A percentile compares a stretch with the other conserved stretches of the same genome.
phyloP scores from a whole-genome alignment of 1,140 invertebrate genomes.

The Periplaneta americana region DNA sequence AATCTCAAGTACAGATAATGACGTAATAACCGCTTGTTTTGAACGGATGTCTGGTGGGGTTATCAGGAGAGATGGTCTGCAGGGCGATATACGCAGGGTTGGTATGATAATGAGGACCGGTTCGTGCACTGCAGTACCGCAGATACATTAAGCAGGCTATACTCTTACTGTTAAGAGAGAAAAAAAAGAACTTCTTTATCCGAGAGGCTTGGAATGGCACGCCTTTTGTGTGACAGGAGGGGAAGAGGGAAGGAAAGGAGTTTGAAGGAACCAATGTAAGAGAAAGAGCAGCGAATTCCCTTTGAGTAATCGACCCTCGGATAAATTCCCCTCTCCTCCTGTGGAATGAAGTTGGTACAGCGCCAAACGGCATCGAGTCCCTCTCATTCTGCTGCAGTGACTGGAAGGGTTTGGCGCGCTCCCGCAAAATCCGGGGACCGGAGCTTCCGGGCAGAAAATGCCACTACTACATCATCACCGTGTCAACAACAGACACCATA shows the following conservation, averaged over 20 bases:
- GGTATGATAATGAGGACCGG: background rate
- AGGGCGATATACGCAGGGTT: background rate
- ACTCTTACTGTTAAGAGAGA: background rate
- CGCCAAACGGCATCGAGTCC: background rate
- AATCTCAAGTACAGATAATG: no score
- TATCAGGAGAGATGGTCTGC: background rate
- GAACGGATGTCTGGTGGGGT: background rate
- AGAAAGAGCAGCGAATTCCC: background rate
- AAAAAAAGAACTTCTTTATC: background rate
- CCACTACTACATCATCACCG: background rate
- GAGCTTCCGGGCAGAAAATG: background rate
- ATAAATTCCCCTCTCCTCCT: background rate
- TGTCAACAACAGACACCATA: background rate
- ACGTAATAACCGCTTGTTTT: no score
- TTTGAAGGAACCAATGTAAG: background rate
- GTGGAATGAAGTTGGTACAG: background rate
- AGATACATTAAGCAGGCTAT: background rate
- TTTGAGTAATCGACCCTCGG: background rate
- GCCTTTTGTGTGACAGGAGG: background rate
- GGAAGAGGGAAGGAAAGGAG: background rate
- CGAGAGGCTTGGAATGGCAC: background rate
- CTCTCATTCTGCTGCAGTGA: background rate
- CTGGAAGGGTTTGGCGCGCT: background rate
- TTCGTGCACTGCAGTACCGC: background rate
- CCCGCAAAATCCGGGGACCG: background rate